Conservation (phyloP, 1,140 invertebrate species). For the Adoxophyes honmai region DNA sequence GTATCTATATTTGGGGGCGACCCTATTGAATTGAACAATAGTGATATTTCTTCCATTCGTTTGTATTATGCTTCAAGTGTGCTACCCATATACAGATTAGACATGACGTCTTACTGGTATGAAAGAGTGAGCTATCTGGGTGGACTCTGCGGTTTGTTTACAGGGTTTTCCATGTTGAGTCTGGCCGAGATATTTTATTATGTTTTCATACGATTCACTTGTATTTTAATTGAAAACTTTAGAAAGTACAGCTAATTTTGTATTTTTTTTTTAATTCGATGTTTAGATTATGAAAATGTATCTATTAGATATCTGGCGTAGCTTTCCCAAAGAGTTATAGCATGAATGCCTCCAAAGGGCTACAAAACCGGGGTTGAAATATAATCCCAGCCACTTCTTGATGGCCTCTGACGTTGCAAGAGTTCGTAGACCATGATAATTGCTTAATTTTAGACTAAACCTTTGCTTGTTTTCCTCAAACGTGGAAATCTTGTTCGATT, state of each 20-base stretch:
- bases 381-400: too few species aligned
- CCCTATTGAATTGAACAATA: background rate
- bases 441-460: too few species aligned
- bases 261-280: too few species aligned
- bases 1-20: background rate
- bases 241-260: background rate
- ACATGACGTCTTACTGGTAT: background rate
- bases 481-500: too few species aligned
- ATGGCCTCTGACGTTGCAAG: too few species aligned
- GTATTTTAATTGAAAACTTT: background rate
- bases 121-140: conserved; percentile 2
- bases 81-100: background rate
- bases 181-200: background rate
- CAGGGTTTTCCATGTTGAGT: conserved; percentile 8
- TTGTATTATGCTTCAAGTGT: background rate
- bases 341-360: too few species aligned
- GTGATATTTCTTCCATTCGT: background rate
- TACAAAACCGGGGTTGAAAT: too few species aligned
- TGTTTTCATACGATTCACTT: background rate
- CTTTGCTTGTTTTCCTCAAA: too few species aligned
- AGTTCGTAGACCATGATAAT: too few species aligned
- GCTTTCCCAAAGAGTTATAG: too few species aligned
- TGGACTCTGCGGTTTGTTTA: conserved; percentile 1
- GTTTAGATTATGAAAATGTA: too few species aligned
- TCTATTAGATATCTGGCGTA: too few species aligned